Evolutionary conservation across 1,140 invertebrate species (phyloP).

Genomic region (Paramacrobiotus metropolitanus): DNA sequence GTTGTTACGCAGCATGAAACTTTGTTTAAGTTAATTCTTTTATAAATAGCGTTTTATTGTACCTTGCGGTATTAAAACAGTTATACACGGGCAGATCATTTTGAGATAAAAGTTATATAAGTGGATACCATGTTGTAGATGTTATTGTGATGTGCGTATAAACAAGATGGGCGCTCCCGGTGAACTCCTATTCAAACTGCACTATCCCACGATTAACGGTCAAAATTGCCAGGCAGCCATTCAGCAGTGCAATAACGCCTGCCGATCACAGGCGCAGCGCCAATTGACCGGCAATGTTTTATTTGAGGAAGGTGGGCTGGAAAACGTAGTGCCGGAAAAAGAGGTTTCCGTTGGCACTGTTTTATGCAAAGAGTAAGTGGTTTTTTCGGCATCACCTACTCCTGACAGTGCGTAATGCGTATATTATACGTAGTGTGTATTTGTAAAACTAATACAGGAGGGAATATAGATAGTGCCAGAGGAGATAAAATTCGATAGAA

Average conservation of each 20-base stretch:
- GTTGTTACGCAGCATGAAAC: no score
- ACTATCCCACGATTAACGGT: not conserved
- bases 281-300: not conserved
- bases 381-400: no score
- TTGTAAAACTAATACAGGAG: no score
- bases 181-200: conserved; percentile 2
- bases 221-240: not conserved
- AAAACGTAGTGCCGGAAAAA: not conserved
- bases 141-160: conserved; percentile 1
- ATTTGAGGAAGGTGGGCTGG: conserved; percentile 4
- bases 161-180: not conserved
- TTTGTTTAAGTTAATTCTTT: no score
- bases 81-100: no score
- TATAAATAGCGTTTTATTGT: no score
- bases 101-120: no score
- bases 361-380: conserved; percentile 1
- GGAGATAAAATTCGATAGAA: not conserved
- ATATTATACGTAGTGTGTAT: no score
- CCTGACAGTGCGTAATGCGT: no score
- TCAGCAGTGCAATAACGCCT: not conserved
- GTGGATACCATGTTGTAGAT: no score
- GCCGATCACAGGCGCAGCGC: not conserved
- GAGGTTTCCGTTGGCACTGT: not conserved
- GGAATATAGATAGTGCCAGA: not conserved
- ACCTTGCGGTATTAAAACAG: no score